A percentile compares a stretch with the other conserved stretches of the same genome.
These are phyloP conservation scores for Tribolium freemani DNA, from an alignment of 2,888 invertebrate species.

Conservation along the genomic window DNA sequence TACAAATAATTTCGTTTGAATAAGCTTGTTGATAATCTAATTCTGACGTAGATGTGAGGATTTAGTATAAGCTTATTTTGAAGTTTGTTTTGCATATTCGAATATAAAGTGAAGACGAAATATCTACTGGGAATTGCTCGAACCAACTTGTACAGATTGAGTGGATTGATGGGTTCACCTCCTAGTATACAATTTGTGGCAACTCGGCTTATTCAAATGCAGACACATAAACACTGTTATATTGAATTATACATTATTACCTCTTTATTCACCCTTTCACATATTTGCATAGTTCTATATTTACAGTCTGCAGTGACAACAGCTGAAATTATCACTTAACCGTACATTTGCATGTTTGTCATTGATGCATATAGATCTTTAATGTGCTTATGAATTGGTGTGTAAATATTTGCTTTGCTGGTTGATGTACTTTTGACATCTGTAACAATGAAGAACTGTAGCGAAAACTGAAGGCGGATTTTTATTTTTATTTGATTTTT, in stretches of 20 bases:
- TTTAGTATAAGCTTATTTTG: not conserved
- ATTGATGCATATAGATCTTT: conserved; percentile 17
- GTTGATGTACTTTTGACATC: conserved; percentile 10
- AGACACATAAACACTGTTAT: conserved; percentile 16
- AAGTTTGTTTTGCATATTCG: not conserved
- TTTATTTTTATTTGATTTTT: too few species aligned
- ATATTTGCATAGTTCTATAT: conserved; percentile 40
- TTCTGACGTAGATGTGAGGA: not conserved
- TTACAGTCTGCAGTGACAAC: conserved; percentile 35
- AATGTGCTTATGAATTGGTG: conserved; percentile 15
- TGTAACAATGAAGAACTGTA: not conserved
- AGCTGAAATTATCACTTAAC: conserved; percentile 32
- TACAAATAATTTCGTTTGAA: too few species aligned
- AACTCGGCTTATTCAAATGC: conserved; percentile 24
- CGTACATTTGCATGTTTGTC: conserved; percentile 28
- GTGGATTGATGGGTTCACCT: not conserved
- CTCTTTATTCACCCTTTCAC: conserved; percentile 38
- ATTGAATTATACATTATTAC: conserved; percentile 42
- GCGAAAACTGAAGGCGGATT: too few species aligned
- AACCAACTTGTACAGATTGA: not conserved
- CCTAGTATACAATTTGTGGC: conserved; percentile 3
- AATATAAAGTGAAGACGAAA: not conserved
- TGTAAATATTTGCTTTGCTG: not conserved
- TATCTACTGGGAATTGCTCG: not conserved
- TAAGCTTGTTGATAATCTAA: not conserved